Base-by-base conservation (phyloP, 2,113 vertebrate genomes). In the Oncorhynchus keta region DNA sequence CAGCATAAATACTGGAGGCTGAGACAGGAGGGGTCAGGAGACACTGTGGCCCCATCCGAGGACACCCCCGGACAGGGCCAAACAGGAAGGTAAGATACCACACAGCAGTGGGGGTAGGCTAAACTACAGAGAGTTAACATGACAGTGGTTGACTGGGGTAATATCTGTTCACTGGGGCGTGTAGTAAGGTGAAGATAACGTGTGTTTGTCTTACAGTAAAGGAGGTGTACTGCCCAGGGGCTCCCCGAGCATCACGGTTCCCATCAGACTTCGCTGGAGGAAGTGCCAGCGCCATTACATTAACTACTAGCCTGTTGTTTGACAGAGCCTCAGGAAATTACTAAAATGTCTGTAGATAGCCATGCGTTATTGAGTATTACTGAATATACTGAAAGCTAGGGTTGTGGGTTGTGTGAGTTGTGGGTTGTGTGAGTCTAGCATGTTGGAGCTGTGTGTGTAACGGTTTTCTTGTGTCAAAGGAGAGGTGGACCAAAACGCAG, bases 401-500 rank as follows among this genome's bases (percentile, higher is more conserved):
- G n/a, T n/a, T n/a, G n/a, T n/a, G 20, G 78, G 75, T 74, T 62
- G n/a, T 76, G 79, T 81, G 76, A 71, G 39, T 76, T n/a, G n/a
- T n/a, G 20, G 78, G 75, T 74, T 62, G n/a, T 76, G 79, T 81
- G 76, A 71, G 39, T 76, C 11, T 76, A 69, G 62, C 74, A 75
- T 82, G 81, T 80, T 77, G 69, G 74, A 85, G 83, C 82, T 76
- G 82, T 48, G 26, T 26, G 26, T 26, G 26, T 26, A 26, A 26
- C 1, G 26, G 26, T 26, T 26, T 26, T 26, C 2, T 26, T 26
- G 26, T 26, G 26, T 26, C 26, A 26, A 26, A 26, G 26, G 26
- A 26, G 26, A 26, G 26, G 26, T 26, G 26, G 26, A 26, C 26
- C 26, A 26, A 26, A 26, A 26, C 1, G 26, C 26, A 26, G 26